phyloP scores from a whole-genome alignment of 1,140 invertebrate species.

The Drosophila pruinosa region DNA sequence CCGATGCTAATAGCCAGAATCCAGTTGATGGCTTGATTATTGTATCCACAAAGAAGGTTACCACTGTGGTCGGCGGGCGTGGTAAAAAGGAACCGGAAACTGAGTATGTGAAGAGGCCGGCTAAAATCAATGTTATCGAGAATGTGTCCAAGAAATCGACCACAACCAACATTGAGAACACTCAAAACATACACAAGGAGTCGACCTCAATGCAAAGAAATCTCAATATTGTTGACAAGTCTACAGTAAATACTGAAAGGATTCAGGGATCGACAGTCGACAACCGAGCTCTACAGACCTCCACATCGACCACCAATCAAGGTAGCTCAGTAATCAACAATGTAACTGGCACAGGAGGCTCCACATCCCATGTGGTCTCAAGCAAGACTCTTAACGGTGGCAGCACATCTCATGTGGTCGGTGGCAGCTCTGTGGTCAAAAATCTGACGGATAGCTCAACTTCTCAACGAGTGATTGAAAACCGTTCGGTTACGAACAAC shows the following conservation, averaged over 20 bases:
- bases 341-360: constrained; percentile 24
- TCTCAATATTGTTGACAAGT: constrained; percentile 49
- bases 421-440: neutral
- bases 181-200: constrained; percentile 70
- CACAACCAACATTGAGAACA: constrained; percentile 72
- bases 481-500: constrained; percentile 30
- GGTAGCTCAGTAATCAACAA: constrained; percentile 17
- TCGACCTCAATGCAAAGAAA: constrained; percentile 62
- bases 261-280: constrained; percentile 41
- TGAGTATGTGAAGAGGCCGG: constrained; percentile 73
- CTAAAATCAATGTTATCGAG: constrained; percentile 75
- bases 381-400: constrained; percentile 37
- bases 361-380: constrained; percentile 20
- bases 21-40: constrained; percentile 84
- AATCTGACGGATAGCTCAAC: neutral
- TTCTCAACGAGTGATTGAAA: neutral
- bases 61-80: constrained; percentile 77
- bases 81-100: constrained; percentile 78
- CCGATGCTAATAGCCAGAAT: constrained; percentile 82
- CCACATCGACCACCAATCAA: constrained; percentile 33
- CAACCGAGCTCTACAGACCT: constrained; percentile 32
- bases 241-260: constrained; percentile 23
- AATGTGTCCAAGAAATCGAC: constrained; percentile 72
- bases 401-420: constrained; percentile 18
- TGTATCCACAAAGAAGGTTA: constrained; percentile 84